Evolutionary conservation across 2,113 vertebrate species (phyloP).

Genomic region (Rhynchopsitta pachyrhyncha): DNA sequence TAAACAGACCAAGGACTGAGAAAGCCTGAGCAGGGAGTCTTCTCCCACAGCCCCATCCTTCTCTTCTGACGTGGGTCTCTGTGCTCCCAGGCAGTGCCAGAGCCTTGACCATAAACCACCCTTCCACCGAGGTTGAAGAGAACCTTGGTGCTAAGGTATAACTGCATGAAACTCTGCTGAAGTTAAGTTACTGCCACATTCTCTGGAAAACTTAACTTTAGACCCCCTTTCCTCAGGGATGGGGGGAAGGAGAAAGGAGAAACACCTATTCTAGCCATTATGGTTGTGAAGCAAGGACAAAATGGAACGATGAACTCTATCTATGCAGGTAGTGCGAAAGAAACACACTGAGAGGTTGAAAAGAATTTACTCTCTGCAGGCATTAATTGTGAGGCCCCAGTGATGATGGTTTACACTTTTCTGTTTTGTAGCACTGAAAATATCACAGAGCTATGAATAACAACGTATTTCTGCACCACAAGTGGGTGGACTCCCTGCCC

Average conservation of each 20-base stretch:
- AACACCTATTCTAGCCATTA: neutral
- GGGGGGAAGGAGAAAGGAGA: neutral
- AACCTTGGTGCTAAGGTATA: neutral
- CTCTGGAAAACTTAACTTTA: neutral
- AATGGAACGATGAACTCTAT: neutral
- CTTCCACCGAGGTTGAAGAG: accelerated
- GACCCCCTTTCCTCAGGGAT: too few species aligned
- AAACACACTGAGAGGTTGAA: neutral
- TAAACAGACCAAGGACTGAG: neutral
- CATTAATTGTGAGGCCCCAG: neutral
- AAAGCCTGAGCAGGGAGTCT: neutral
- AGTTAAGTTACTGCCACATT: neutral
- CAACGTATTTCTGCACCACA: neutral
- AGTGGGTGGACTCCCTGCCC: neutral
- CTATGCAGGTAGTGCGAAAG: neutral
- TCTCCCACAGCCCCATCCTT: neutral
- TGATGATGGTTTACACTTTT: neutral
- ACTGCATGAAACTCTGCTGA: neutral
- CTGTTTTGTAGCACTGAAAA: neutral
- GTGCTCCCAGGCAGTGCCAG: neutral
- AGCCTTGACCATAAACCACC: neutral
- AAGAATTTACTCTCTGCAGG: neutral
- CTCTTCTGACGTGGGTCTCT: neutral
- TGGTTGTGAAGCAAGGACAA: neutral
- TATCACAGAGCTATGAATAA: neutral